Evolutionary conservation across 2,113 vertebrate genomes (phyloP), one percentile per base, ranked within the genome.

Genomic region (Casuarius casuarius): DNA sequence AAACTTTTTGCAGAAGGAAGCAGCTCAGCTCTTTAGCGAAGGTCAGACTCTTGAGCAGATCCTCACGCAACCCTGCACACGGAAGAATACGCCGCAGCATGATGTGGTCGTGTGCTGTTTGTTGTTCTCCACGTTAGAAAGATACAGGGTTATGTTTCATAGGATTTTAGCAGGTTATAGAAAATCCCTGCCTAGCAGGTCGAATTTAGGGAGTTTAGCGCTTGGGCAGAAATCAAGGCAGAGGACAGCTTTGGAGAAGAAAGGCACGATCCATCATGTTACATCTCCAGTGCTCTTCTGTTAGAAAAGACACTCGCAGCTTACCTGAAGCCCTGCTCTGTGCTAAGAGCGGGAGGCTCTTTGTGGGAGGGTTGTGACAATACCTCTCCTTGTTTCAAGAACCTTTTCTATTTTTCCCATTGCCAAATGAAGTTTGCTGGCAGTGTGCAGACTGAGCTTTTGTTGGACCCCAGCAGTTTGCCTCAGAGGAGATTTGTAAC

Each of bases 401-500:
- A 25, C 26, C 66, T 84, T 38, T 63, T 26, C 31, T 38, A 0
- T 76, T 66, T 79, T 70, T 48, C 44, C 23, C 14, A 5, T 35
- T 82, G 56, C 70, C 77, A 65, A 68, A 73, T 40, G 59, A 33
- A 93, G 38, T 76, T 67, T 95, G 33, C 54, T 89, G 74, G 63
- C 62, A 54, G 46, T 22, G 22, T 63, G 75, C 65, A 92, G 79
- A 62, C 58, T 92, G 71, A 84, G 77, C 85, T 48, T 83, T 77
- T 51, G 6, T 63, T 59, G 75, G 76, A 83, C 80, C 83, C 68
- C 84, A 83, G 89, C 52, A 87, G 71, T 52, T 84, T 92, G 91
- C 70, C 84, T 92, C 76, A 5, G 80, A 80, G 84, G 78, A 92
- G 65, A 56, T 84, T 56, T 83, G 88, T 81, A 94, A 62, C 67